Evolutionary conservation across 2,797 vertebrate species (phyloP), one percentile per base, ranked within the genome.

Genomic region (Microchirus variegatus): DNA sequence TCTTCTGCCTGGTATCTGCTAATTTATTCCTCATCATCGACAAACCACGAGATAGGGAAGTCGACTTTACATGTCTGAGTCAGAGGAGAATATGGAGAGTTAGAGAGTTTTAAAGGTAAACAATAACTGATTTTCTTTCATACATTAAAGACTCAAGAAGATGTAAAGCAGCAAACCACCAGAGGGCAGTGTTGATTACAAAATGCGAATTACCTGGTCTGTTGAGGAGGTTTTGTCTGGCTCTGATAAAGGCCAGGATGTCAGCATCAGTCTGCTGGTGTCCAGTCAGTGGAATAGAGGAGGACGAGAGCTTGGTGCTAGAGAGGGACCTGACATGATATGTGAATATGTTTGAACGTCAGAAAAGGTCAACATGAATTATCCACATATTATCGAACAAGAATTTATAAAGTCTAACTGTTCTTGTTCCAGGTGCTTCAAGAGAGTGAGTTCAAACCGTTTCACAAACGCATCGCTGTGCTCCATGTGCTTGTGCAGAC

Each of bases 241-340:
- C 97, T 82, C 88, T 94, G 77, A 97, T 77, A 85, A 99, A 99
- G 36, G 95, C 96, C 84, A 95, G 77, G 80, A 98, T 97, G 83
- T 98, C 95, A 1, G 93, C 91, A 78, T 99, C 97, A 0, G 92
- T 91, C 85, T 93, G 91, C 48, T 89, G 92, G 83, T 98, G 95
- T 85, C 97, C 97, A 15, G 96, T 99, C 82, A 98, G 90, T 1
- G 93, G 93, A 61, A 97, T 73, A 35, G 94, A 90, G 3, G 91
- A 86, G 10, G 80, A 67, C 0, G 81, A 47, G 47, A 75, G 40
- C 10, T 63, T 55, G n/a, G 86, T 66, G 53, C 57, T 75, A 31
- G 76, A 62, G 9, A 90, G 59, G 31, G 35, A 56, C 53, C 96
- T 97, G 87, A 71, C 90, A 93, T 7, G 13, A n/a, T n/a, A n/a